A percentile compares a stretch with the other conserved stretches of the same genome.
Evolutionary conservation across 1,140 invertebrate genomes (phyloP).

Genomic region (Drosophila lacteicornis): DNA sequence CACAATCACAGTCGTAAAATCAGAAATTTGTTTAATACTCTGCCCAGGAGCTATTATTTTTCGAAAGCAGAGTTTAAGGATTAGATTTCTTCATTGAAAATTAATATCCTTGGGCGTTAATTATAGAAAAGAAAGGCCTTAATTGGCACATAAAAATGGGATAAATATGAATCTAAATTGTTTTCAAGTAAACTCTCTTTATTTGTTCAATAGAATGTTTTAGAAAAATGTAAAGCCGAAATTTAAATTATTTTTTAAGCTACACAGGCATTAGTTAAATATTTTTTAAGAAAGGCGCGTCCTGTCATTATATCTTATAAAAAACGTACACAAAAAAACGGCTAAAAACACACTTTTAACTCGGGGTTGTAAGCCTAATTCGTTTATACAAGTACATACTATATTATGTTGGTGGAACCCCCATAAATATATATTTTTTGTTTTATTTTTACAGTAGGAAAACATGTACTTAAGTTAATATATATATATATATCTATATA

Average conservation of each 20-base stretch:
- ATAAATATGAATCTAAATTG: too few relatives aligned
- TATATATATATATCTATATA: conserved; percentile 12
- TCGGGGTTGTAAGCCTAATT: conserved; percentile 10
- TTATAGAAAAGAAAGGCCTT: too few relatives aligned
- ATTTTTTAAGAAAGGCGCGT: conserved; percentile 10
- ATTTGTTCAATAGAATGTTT: conserved; percentile 8
- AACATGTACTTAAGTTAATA: conserved; percentile 36
- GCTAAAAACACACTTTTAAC: conserved; percentile 19
- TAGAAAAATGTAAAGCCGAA: conserved; percentile 11
- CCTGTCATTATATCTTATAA: conserved; percentile 10
- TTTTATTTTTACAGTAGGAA: conserved; percentile 47
- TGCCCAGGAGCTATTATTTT: background rate
- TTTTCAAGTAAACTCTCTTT: background rate
- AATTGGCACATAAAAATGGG: background rate
- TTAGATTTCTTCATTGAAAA: too few relatives aligned
- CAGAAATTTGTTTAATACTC: background rate
- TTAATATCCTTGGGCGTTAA: too few relatives aligned
- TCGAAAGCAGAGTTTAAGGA: background rate
- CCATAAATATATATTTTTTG: conserved; percentile 14
- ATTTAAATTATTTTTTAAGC: conserved; percentile 1
- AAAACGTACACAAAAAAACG: conserved; percentile 14
- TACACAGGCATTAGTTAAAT: conserved; percentile 11
- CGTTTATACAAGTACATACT: conserved; percentile 15
- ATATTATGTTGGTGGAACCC: conserved; percentile 11
- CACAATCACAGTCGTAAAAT: conserved; percentile 17